A percentile compares a stretch with the other conserved stretches of the same genome.
Conservation (phyloP, 1,140 invertebrate genomes). For the Drosophila tristis region DNA sequence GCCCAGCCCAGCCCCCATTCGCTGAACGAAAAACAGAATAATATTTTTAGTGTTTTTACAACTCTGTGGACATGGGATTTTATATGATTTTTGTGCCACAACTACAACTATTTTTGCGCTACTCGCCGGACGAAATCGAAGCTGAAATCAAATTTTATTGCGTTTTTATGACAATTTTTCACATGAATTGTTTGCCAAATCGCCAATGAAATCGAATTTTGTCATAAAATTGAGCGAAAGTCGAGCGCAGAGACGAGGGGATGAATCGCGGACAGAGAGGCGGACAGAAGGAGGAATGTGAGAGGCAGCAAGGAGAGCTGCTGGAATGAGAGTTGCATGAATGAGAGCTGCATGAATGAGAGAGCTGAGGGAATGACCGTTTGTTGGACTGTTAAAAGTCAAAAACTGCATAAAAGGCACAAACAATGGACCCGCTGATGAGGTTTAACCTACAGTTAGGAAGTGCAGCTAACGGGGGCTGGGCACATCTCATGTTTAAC, state of each 20-base stretch:
- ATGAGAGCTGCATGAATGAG: no score
- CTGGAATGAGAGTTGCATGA: no score
- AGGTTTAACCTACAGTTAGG: no score
- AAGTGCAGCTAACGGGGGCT: no score
- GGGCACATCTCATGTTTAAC: no score
- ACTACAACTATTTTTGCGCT: conserved; percentile 29
- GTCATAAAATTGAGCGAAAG: conserved; percentile 16
- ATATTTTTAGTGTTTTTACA: conserved; percentile 19
- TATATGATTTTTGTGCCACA: background rate
- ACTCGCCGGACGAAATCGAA: background rate
- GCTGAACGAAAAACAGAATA: conserved; percentile 12
- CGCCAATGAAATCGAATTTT: conserved; percentile 40
- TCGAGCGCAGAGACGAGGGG: background rate
- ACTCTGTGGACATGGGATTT: conserved; percentile 42
- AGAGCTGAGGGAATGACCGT: no score
- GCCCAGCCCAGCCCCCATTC: conserved; percentile 3
- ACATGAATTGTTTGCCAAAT: conserved; percentile 67
- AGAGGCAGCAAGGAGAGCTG: background rate
- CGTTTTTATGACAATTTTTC: conserved; percentile 82
- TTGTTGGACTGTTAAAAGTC: no score
- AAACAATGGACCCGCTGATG: no score
- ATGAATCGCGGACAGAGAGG: background rate
- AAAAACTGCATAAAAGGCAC: no score
- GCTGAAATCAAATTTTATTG: conserved; percentile 60
- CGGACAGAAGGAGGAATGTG: conserved; percentile 7